phyloP scores from a whole-genome alignment of 2,113 vertebrate species.

The Triplophysa dalaica region DNA sequence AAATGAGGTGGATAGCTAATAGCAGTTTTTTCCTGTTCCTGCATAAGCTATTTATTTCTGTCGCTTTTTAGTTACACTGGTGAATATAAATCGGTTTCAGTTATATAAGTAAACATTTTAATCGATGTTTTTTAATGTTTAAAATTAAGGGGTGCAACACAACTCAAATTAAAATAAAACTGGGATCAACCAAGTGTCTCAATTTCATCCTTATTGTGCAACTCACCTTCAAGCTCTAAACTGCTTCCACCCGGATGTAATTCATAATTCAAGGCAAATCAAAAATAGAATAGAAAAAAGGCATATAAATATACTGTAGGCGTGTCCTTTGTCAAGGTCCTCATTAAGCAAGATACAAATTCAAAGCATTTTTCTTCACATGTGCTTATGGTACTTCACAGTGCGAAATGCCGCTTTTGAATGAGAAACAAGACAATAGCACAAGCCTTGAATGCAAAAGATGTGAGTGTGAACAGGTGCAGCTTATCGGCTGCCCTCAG shows the following conservation, averaged over 20 bases:
- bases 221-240: too few relatives aligned
- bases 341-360: slow-evolving; percentile 9
- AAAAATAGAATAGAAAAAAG: neutral
- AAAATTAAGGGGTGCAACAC: too few relatives aligned
- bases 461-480: neutral
- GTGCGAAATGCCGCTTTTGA: neutral
- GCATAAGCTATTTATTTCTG: too few relatives aligned
- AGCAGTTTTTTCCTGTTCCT: too few relatives aligned
- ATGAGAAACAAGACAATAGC: neutral
- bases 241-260: neutral
- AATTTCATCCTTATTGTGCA: too few relatives aligned
- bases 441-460: slow-evolving; percentile 3
- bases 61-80: too few relatives aligned
- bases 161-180: too few relatives aligned
- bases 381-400: neutral
- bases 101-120: too few relatives aligned
- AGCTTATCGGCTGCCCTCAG: neutral
- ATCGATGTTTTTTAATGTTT: too few relatives aligned
- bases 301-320: neutral
- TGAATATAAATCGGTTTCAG: too few relatives aligned
- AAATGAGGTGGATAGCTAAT: too few relatives aligned
- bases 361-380: neutral
- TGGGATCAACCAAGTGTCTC: too few relatives aligned
- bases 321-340: neutral
- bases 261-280: neutral